Evolutionary conservation across 2,888 invertebrate genomes (phyloP).

Genomic region (Mantis religiosa): DNA sequence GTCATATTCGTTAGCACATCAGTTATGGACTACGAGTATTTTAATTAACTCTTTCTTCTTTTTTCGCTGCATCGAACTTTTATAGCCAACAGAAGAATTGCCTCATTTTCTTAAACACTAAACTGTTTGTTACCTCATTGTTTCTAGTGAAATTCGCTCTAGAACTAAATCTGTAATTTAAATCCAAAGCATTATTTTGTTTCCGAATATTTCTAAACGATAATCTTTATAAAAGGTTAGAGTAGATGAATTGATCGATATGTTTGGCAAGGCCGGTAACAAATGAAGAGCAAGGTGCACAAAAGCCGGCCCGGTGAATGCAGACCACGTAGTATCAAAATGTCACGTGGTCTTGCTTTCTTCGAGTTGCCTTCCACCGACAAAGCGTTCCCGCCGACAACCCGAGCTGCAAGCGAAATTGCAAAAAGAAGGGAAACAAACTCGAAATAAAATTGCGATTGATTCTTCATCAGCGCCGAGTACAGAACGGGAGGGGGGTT

Average conservation of each 20-base stretch:
- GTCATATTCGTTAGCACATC: too few relatives aligned
- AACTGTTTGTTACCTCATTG: too few relatives aligned
- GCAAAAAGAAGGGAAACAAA: neutral
- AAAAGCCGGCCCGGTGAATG: neutral
- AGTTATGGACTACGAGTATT: too few relatives aligned
- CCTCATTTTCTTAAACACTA: too few relatives aligned
- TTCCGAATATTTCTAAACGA: too few relatives aligned
- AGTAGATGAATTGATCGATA: neutral
- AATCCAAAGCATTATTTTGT: too few relatives aligned
- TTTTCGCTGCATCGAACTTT: too few relatives aligned
- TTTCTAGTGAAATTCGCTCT: too few relatives aligned
- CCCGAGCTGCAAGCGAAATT: neutral
- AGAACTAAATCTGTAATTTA: too few relatives aligned
- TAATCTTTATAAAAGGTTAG: too few relatives aligned
- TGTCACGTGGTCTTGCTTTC: conserved; percentile 2
- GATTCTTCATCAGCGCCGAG: neutral
- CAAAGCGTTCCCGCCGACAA: neutral
- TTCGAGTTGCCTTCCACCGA: neutral
- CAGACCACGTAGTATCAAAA: neutral
- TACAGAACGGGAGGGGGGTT: neutral
- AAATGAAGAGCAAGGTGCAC: neutral
- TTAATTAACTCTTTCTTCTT: too few relatives aligned
- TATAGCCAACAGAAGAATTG: too few relatives aligned
- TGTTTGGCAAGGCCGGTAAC: neutral
- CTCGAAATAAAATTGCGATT: neutral